Conservation (phyloP, 2,797 vertebrate genomes). For the Mormyrus proboscirostris region DNA sequence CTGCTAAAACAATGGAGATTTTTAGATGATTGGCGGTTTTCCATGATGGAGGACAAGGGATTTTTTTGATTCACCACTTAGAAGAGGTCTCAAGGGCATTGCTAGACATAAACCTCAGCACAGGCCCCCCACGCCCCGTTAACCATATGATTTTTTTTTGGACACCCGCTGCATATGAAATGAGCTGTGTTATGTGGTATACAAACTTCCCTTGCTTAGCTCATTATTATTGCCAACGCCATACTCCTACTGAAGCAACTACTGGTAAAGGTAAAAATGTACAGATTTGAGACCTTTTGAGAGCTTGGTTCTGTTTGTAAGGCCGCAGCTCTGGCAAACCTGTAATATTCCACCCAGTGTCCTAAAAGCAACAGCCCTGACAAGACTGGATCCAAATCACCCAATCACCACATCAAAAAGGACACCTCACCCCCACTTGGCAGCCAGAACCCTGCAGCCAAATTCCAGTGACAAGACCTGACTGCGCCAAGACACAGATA, state of each 20-base stretch:
- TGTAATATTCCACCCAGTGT: too few species aligned
- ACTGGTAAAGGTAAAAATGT: background rate
- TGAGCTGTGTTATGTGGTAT: background rate
- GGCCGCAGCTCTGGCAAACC: too few species aligned
- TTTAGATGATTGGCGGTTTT: background rate
- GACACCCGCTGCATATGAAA: background rate
- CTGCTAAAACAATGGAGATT: background rate
- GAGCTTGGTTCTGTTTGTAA: too few species aligned
- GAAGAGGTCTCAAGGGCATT: background rate
- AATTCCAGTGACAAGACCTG: too few species aligned
- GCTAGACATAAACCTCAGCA: background rate
- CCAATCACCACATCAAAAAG: too few species aligned
- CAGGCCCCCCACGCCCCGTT: background rate
- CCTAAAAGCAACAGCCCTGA: too few species aligned
- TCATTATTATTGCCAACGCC: background rate
- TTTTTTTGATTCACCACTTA: background rate
- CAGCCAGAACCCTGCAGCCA: too few species aligned
- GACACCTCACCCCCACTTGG: too few species aligned
- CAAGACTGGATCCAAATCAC: too few species aligned
- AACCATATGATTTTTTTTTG: background rate
- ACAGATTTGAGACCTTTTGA: background rate
- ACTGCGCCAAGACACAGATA: too few species aligned
- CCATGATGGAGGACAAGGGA: background rate
- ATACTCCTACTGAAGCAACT: background rate
- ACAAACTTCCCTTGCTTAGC: background rate